These are phyloP conservation scores for Calonectris borealis DNA, from an alignment of 2,113 vertebrate species.

Conservation along the genomic window DNA sequence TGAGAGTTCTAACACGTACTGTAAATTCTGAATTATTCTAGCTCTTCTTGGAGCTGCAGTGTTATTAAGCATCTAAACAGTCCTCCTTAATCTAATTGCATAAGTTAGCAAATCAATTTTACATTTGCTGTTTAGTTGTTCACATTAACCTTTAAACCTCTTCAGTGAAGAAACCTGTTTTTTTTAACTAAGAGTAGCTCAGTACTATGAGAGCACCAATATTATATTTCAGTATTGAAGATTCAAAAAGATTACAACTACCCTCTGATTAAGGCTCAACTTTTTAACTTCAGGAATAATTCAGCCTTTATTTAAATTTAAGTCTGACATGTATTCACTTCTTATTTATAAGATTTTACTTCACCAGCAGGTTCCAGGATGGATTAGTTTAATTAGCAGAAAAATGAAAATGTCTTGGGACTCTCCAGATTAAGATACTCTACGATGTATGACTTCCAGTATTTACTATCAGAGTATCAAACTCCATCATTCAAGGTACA, in stretches of 20 bases:
- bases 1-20: not conserved
- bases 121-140: not conserved
- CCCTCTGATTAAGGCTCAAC: not conserved
- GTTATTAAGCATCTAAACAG: not conserved
- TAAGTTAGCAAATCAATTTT: not conserved
- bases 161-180: not conserved
- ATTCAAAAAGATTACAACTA: not conserved
- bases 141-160: conserved; percentile 28
- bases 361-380: not conserved
- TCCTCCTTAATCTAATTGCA: not conserved
- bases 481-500: not conserved
- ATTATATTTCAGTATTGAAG: not conserved
- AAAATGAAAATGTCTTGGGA: not conserved
- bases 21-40: not conserved
- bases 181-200: not conserved
- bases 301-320: not conserved
- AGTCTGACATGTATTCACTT: not conserved
- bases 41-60: not conserved
- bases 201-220: not conserved
- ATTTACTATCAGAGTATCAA: not conserved
- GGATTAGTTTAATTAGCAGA: not conserved
- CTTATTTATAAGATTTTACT: not conserved
- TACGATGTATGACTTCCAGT: not conserved
- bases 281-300: not conserved
- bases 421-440: not conserved